Base-by-base conservation (phyloP, 2,797 vertebrate species). In the Urocyon cinereoargenteus region DNA sequence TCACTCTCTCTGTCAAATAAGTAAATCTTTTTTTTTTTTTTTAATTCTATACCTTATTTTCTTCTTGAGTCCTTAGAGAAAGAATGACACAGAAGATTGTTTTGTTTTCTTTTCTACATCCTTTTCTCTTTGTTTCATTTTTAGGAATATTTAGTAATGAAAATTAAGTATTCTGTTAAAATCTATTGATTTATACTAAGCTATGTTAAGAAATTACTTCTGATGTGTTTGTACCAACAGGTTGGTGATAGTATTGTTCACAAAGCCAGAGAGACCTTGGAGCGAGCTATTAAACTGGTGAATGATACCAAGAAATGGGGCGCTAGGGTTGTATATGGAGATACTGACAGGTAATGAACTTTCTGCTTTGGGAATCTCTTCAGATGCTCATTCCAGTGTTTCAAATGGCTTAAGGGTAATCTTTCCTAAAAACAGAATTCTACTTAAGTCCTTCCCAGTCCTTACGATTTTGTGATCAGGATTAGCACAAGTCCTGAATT, bases 271-370 rank as follows among this genome's bases (percentile, higher is more conserved):
- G 99, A 99, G 98, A 99, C 99, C 3, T 98, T 99, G 98, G 99
- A 99, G 97, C 98, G 99, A 98, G 99, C 99, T 98, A 99, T 99
- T 98, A 99, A 99, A 98, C 98, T 99, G 98, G 99, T 99, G 96
- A 99, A 99, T 12, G 99, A 99, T 97, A 99, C 99, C 0, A 99
- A 99, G 98, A 99, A 99, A 94, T 99, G 99, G 99, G 99, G 99
- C 90, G 99, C 99, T 0, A 99, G 98, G 0, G 99, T 99, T 26
- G 99, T 99, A 19, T 99, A 99, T 12, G 99, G 99, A 64, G 99
- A 99, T 98, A 99, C 99, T 0, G 99, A 99, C 99, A 99, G 99
- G 99, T 99, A 98, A 98, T 77, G 18, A 26, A 45, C 10, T 61
- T 96, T 45, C 84, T 16, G 31, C 92, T 49, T 95, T 97, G 40